These are phyloP conservation scores for Ophion obscuratus DNA, from an alignment of 2,888 invertebrate species.

Conservation along the genomic window DNA sequence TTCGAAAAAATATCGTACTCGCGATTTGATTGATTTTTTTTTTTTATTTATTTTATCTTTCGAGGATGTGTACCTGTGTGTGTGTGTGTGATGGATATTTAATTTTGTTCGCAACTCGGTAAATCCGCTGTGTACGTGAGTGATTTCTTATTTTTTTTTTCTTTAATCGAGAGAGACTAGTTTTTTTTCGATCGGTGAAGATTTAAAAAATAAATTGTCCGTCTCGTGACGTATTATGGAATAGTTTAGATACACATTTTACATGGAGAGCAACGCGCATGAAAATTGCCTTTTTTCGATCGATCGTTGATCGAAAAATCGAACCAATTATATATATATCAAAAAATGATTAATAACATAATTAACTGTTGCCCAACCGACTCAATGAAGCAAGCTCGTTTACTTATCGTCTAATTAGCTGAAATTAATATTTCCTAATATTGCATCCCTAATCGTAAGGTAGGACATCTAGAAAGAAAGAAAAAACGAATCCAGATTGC, in stretches of 20 bases:
- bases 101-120: constrained; percentile 22
- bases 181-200: constrained; percentile 63
- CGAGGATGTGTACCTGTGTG: constrained; percentile 28
- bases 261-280: constrained; percentile 56
- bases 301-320: constrained; percentile 62
- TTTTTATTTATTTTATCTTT: constrained; percentile 38
- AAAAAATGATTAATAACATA: constrained; percentile 41
- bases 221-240: constrained; percentile 57
- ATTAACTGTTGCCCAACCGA: constrained; percentile 70
- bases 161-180: constrained; percentile 50
- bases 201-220: constrained; percentile 68
- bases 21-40: constrained; percentile 65
- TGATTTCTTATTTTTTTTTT: not conserved
- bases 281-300: constrained; percentile 40
- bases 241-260: constrained; percentile 58
- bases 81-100: constrained; percentile 37
- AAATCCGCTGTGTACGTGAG: not conserved
- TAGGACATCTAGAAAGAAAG: constrained; percentile 56
- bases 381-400: constrained; percentile 78
- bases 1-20: constrained; percentile 69
- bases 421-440: constrained; percentile 79
- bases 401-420: constrained; percentile 71
- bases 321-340: constrained; percentile 43
- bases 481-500: constrained; percentile 41
- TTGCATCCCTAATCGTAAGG: constrained; percentile 76